These are phyloP conservation scores for Hippocampus zosterae DNA, from an alignment of 2,113 vertebrate species.

Conservation along the genomic window DNA sequence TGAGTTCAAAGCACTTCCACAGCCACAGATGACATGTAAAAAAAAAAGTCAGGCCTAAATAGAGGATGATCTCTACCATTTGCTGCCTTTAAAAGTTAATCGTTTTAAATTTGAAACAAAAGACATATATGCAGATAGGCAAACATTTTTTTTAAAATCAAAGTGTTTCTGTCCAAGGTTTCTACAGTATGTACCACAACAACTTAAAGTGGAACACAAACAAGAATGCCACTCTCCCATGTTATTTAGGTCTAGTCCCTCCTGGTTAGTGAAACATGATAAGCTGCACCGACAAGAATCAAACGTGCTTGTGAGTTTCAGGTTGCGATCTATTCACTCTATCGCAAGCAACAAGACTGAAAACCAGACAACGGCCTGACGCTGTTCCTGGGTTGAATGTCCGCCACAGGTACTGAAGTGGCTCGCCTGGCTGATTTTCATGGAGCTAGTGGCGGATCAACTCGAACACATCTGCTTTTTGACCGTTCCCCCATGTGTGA, in stretches of 20 bases:
- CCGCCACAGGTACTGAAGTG: conserved; percentile 13
- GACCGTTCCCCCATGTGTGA: not conserved
- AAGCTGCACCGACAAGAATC: conserved; percentile 63
- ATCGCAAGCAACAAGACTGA: conserved; percentile 45
- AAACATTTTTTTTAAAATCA: not conserved
- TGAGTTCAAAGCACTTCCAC: conserved; percentile 3
- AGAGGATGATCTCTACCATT: not conserved
- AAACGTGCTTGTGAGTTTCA: conserved; percentile 53
- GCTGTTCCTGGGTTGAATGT: conserved; percentile 33
- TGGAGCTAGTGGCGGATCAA: not conserved
- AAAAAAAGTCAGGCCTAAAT: not conserved
- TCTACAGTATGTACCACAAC: conserved; percentile 4
- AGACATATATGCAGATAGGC: conserved; percentile 5
- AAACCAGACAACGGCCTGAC: conserved; percentile 50
- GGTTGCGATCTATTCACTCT: conserved; percentile 59
- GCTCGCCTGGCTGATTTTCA: not conserved
- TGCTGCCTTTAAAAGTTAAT: not conserved
- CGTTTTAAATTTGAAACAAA: not conserved
- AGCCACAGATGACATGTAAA: not conserved
- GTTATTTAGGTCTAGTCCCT: conserved; percentile 40
- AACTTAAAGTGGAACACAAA: conserved; percentile 26
- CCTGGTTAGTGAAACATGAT: conserved; percentile 61
- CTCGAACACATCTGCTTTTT: not conserved
- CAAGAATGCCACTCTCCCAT: conserved; percentile 43
- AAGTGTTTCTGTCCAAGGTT: conserved; percentile 1